Evolutionary conservation across 2,797 vertebrate species (phyloP).

Genomic region (Acanthornis magna): DNA sequence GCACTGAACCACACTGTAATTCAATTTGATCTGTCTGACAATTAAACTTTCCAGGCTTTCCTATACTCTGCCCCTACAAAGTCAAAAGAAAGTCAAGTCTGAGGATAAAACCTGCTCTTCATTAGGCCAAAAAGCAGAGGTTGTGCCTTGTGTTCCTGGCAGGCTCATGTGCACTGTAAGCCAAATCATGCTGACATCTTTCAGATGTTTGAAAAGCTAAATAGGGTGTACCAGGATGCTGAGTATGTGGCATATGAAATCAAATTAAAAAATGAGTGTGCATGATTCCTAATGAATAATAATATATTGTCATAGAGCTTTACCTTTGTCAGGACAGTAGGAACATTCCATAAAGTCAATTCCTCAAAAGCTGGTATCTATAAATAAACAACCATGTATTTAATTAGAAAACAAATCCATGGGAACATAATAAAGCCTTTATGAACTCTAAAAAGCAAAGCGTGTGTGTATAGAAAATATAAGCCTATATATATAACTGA

Average conservation of each 20-base stretch:
- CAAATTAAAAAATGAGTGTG: neutral
- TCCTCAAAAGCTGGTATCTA: neutral
- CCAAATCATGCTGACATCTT: neutral
- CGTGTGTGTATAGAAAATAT: neutral
- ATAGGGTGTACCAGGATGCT: neutral
- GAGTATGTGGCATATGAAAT: neutral
- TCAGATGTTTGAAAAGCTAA: neutral
- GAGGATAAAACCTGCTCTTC: neutral
- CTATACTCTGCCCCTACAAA: neutral
- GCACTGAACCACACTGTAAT: neutral
- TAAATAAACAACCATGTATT: neutral
- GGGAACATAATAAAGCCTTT: neutral
- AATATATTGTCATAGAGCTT: neutral
- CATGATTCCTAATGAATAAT: neutral
- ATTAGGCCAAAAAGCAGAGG: neutral
- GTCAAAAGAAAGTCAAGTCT: neutral
- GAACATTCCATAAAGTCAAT: neutral
- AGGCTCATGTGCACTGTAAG: neutral
- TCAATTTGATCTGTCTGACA: neutral
- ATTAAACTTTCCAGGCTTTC: neutral
- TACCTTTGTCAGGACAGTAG: neutral
- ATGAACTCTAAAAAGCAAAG: neutral
- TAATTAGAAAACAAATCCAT: slow-evolving; percentile 6
- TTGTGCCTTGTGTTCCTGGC: neutral
- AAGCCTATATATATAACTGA: neutral